Conservation (phyloP, 2,888 invertebrate species). For the Ryuthela nishihirai region DNA sequence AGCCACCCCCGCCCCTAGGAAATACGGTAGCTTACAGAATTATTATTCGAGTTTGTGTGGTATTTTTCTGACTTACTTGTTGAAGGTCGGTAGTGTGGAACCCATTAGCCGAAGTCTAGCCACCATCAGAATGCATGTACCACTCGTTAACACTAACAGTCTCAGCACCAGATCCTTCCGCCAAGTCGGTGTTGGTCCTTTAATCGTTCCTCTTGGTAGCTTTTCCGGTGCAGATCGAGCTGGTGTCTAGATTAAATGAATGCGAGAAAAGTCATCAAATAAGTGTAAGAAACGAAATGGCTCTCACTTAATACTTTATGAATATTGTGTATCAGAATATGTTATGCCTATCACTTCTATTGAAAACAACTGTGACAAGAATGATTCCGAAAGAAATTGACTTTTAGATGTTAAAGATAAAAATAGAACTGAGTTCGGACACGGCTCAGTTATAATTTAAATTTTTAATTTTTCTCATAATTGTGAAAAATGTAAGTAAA, state of each 20-base stretch:
- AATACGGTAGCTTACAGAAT: too few species aligned
- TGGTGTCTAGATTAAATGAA: background rate
- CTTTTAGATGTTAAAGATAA: too few species aligned
- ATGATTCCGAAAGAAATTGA: too few species aligned
- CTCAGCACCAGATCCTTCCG: constrained; percentile 26
- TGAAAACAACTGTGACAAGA: too few species aligned
- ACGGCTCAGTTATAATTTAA: too few species aligned
- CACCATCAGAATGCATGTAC: constrained; percentile 55
- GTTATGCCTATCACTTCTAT: too few species aligned
- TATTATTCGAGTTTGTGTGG: too few species aligned
- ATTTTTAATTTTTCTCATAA: too few species aligned
- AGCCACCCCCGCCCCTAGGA: too few species aligned
- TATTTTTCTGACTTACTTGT: constrained; percentile 62
- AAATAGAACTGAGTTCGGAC: too few species aligned
- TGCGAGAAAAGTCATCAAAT: background rate
- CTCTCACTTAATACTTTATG: background rate
- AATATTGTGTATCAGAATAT: background rate
- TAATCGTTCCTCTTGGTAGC: constrained; percentile 20
- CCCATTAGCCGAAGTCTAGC: constrained; percentile 91
- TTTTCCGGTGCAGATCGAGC: constrained; percentile 6
- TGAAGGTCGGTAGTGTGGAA: constrained; percentile 92
- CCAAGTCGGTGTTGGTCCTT: constrained; percentile 32
- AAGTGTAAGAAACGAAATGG: background rate
- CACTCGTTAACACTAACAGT: constrained; percentile 16
- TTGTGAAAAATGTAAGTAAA: too few species aligned